Base-by-base conservation (phyloP, 2,113 vertebrate genomes). In the Tragelaphus imberbis region DNA sequence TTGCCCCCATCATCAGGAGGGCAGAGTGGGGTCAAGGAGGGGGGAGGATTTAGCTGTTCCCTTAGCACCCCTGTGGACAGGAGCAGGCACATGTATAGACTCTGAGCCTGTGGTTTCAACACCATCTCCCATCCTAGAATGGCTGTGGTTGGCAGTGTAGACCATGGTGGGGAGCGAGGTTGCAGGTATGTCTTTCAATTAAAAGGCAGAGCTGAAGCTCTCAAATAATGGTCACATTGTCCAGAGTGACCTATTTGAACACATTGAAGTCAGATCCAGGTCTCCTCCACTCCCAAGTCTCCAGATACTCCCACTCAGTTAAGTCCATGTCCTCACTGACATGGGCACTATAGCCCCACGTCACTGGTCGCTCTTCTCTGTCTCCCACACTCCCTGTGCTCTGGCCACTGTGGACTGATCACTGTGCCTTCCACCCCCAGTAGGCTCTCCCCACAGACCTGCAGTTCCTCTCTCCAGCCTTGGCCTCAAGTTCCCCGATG, bases 401-500 rank as follows among this genome's bases (percentile, higher is more conserved):
- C 3, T 0, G 19, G 15, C 21, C 13, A 0, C 10, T 47, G 40
- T 19, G 2, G 7, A 11, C 63, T 65, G 17, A 36, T 84, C 56
- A 23, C 25, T 59, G 17, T 28, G 77, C 1, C 0, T 40, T 21
- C 28, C 0, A 1, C 25, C 44, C 7, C 3, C 30, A 4, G 13
- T 8, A 13, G 71, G 4, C 27, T 58, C 11, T 25, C 44, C 17
- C 15, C n/a, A 0, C 51, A 79, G 25, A 15, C 40, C 44, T 56
- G 21, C 17, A 5, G 5, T 55, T 77, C 49, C 23, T 59, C 40
- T 27, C 47, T 19, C 7, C 21, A 68, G 40, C 30, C 53, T 89
- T 51, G 36, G 25, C 40, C 44, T n/a, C 14, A 5, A 1, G 53
- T 1, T 71, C 40, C 44, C 36, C 0, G 23, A 44, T 44, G 40